Base-by-base conservation (phyloP, 2,797 vertebrate species). In the Cetoscarus ocellatus region DNA sequence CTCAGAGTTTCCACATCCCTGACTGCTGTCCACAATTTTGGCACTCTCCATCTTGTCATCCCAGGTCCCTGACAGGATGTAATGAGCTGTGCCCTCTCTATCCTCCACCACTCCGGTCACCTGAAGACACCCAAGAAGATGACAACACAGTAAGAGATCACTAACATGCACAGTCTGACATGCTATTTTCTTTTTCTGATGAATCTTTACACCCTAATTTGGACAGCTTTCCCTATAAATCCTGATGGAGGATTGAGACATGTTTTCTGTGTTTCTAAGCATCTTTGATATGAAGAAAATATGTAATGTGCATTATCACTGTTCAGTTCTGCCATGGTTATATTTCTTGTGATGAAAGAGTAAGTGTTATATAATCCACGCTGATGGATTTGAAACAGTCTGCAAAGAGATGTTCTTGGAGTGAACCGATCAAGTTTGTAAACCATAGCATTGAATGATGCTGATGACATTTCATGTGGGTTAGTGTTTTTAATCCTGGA, bases 21-120 rank as follows among this genome's bases (percentile, higher is more conserved):
- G n/a, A 77, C 88, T 95, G 79, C 94, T 94, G 50, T 92, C 89
- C 0, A 93, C 91, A 51, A 97, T 95, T 86, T 95, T 96, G 83
- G 96, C 94, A 62, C 95, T 97, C 79, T 99, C 97, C 95, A 98
- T 98, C 86, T 97, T 97, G 86, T 97, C 97, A 1, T 99, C 98
- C 98, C 97, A 98, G 0, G 97, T 98, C 10, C 98, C 98, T 64
- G 96, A 93, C 39, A 99, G 93, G 67, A 96, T 92, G 61, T 96
- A 97, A 69, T 95, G 96, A 17, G 96, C 95, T 35, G 93, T 93
- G 59, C 96, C 95, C 0, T 93, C 85, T 5, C 91, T 85, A 65
- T 98, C 96, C 15, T 93, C 95, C 60, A 99, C 96, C 72, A 98
- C 95, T 0, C 97, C 98, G 0, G 97, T 98, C 49, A 99, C 98